phyloP scores from a whole-genome alignment of 2,888 invertebrate species.

The Lasioglossum vierecki region DNA sequence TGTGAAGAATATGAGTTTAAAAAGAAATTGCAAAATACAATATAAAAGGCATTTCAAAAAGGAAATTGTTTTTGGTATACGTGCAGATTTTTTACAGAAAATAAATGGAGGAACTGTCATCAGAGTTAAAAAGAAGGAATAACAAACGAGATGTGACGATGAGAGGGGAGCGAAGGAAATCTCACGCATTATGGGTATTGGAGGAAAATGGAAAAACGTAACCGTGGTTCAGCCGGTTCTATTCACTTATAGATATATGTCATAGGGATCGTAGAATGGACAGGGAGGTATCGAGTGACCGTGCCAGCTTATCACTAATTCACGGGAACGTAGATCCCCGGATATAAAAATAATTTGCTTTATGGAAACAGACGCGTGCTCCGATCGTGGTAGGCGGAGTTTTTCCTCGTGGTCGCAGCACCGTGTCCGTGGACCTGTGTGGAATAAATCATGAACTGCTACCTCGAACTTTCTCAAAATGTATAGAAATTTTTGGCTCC shows the following conservation, averaged over 20 bases:
- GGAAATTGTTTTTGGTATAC: background rate
- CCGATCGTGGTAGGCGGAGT: slow-evolving; percentile 53
- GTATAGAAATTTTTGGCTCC: slow-evolving; percentile 46
- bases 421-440: slow-evolving; percentile 59
- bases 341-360: slow-evolving; percentile 83
- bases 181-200: slow-evolving; percentile 58
- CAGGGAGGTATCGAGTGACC: slow-evolving; percentile 74
- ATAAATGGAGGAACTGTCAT: background rate
- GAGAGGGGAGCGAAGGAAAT: slow-evolving; percentile 65
- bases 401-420: slow-evolving; percentile 54
- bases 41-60: background rate
- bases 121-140: background rate
- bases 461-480: slow-evolving; percentile 55
- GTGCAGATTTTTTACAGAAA: background rate
- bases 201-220: slow-evolving; percentile 63
- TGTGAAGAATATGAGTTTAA: background rate
- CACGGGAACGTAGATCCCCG: slow-evolving; percentile 78
- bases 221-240: slow-evolving; percentile 56
- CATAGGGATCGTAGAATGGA: slow-evolving; percentile 68
- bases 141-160: slow-evolving; percentile 29
- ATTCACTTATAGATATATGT: slow-evolving; percentile 66
- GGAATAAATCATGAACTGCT: slow-evolving; percentile 74
- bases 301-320: slow-evolving; percentile 80
- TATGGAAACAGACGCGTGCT: slow-evolving; percentile 82
- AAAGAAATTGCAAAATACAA: no score